phyloP scores from a whole-genome alignment of 2,797 vertebrate genomes.

The Phataginus tricuspis region DNA sequence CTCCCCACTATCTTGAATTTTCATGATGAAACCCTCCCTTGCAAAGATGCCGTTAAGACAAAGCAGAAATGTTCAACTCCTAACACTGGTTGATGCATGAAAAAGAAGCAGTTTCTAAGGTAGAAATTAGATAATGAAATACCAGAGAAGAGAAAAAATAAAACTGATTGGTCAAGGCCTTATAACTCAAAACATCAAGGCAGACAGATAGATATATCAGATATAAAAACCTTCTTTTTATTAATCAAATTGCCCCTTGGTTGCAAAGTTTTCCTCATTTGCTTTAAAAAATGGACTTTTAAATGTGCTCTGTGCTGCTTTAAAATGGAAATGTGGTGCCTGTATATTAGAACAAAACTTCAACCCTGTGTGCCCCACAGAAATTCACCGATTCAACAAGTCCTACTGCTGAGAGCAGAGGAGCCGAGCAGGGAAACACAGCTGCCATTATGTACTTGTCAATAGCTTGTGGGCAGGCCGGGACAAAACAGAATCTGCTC shows the following conservation, averaged over 20 bases:
- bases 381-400: constrained; percentile 66
- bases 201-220: neutral
- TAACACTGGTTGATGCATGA: neutral
- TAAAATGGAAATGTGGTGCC: constrained; percentile 70
- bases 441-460: constrained; percentile 70
- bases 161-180: constrained; percentile 1
- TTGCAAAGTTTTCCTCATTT: constrained; percentile 25
- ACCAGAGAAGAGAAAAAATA: neutral
- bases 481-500: constrained; percentile 63
- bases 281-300: constrained; percentile 11
- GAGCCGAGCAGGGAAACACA: constrained; percentile 53
- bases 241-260: neutral
- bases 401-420: constrained; percentile 53
- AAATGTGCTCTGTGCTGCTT: neutral
- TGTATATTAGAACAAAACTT: constrained; percentile 74
- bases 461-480: constrained; percentile 57
- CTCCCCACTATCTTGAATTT: neutral
- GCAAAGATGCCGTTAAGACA: constrained; percentile 15
- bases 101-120: constrained; percentile 29
- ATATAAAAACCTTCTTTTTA: constrained; percentile 47
- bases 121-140: constrained; percentile 33
- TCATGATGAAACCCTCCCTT: neutral
- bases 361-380: constrained; percentile 63
- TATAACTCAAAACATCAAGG: constrained; percentile 39
- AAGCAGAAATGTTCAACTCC: constrained; percentile 5